Conservation (phyloP, 1,140 invertebrate species). For the Augochlora pura region DNA sequence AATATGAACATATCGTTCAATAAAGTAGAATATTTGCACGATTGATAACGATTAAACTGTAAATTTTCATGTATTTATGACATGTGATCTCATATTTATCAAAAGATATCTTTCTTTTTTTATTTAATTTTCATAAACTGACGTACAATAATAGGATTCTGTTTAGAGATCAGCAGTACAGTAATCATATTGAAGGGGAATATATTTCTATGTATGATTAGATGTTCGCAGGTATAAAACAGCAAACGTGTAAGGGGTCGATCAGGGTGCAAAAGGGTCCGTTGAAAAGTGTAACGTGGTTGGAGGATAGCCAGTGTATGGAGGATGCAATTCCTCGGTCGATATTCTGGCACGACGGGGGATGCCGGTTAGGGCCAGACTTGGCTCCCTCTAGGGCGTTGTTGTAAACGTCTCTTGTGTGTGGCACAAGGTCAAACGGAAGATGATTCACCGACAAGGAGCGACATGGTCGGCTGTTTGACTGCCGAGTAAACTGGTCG, state of each 20-base stretch:
- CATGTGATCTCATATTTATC: too few species aligned
- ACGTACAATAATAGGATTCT: too few species aligned
- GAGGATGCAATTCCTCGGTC: slow-evolving; percentile 66
- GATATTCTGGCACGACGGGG: slow-evolving; percentile 63
- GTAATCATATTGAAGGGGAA: not conserved
- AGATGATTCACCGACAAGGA: slow-evolving; percentile 60
- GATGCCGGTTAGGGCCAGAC: slow-evolving; percentile 56
- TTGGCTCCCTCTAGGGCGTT: slow-evolving; percentile 64
- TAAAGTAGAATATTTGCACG: too few species aligned
- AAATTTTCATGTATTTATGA: too few species aligned
- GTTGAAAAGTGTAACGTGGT: slow-evolving; percentile 47
- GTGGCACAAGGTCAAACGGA: slow-evolving; percentile 62
- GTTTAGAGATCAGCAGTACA: too few species aligned
- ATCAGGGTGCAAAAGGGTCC: slow-evolving; percentile 40
- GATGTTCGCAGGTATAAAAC: not conserved
- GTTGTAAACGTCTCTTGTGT: slow-evolving; percentile 50
- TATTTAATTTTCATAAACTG: too few species aligned
- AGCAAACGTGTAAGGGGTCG: slow-evolving; percentile 36
- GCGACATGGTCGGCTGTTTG: slow-evolving; percentile 35
- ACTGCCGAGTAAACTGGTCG: slow-evolving; percentile 13
- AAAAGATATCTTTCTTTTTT: too few species aligned
- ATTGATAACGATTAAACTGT: too few species aligned
- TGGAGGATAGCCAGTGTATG: slow-evolving; percentile 52
- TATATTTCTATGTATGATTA: not conserved
- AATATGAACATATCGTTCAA: too few species aligned